These are phyloP conservation scores for Coremacera marginata DNA, from an alignment of 2,888 invertebrate genomes.

Conservation along the genomic window DNA sequence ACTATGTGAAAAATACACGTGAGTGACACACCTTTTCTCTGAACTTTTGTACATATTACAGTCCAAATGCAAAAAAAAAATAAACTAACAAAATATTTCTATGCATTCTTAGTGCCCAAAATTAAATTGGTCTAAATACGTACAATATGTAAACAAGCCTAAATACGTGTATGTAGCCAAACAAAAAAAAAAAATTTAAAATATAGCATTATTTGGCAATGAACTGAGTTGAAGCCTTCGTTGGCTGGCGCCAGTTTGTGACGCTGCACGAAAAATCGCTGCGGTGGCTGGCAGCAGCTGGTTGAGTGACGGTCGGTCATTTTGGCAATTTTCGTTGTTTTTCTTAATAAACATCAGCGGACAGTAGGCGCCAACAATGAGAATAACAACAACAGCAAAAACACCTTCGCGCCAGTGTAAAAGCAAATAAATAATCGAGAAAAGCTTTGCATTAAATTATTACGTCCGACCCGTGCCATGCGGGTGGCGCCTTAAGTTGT, in stretches of 20 bases:
- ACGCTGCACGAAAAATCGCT: background rate
- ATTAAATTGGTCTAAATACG: no score
- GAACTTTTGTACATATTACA: no score
- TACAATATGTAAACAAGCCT: no score
- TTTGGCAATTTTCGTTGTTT: background rate
- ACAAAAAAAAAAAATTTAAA: background rate
- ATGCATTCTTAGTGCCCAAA: no score
- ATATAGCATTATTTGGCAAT: conserved; percentile 13
- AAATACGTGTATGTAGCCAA: no score
- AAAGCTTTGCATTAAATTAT: conserved; percentile 49
- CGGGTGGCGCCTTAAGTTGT: conserved; percentile 53
- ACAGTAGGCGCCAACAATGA: conserved; percentile 27
- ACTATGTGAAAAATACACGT: no score
- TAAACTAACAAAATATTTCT: no score
- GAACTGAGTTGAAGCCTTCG: conserved; percentile 10
- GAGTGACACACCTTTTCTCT: no score
- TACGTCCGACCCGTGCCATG: conserved; percentile 30
- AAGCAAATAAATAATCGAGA: conserved; percentile 43
- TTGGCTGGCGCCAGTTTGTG: conserved; percentile 15
- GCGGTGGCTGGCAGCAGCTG: conserved; percentile 14
- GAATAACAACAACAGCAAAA: conserved; percentile 35
- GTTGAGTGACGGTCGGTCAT: background rate
- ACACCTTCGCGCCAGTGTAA: conserved; percentile 42
- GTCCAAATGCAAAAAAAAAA: no score
- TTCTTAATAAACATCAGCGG: background rate